Base-by-base conservation (phyloP, 2,113 vertebrate genomes). In the Desmodus rotundus region DNA sequence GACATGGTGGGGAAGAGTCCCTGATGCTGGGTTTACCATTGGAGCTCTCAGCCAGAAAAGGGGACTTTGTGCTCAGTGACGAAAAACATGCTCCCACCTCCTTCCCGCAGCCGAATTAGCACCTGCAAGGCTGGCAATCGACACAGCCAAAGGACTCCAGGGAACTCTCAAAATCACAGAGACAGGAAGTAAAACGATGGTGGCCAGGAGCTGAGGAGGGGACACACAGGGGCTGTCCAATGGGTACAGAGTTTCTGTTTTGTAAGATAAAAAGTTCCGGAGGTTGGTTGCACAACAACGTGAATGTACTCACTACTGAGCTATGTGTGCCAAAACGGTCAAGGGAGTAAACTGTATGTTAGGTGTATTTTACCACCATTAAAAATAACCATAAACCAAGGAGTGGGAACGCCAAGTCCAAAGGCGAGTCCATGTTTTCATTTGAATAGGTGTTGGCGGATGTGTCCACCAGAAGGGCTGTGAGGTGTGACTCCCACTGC, bases 81-180 rank as follows among this genome's bases (percentile, higher is more conserved):
- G 9, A 63, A 54, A 61, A 56, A 17, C n/a, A 31, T 0, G 1
- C 73, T 38, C 36, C 45, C 28, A 28, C 28, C 54, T 43, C 24
- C 36, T 82, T 56, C n/a, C 61, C 72, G 31, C 4, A 56, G 43
- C 26, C 50, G 90, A 31, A 41, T 43, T 16, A 81, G 52, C 61
- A 90, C 85, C 81, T 61, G 56, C 17, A 36, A 91, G 58, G 28
- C 38, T 33, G n/a, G 50, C 19, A 13, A 10, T 33, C 31, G 28
- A 43, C 73, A 85, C 8, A 33, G 43, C 45, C 56, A n/a, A 61
- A 94, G 85, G 73, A 47, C 22, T 50, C 61, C 61, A 73, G 91
- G 45, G 22, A 77, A 68, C 4, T 74, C 50, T 80, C 43, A 89
- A 54, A 50, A 26, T 82, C 36, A 12, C 22, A 58, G 68, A 82